Evolutionary conservation across 1,140 invertebrate genomes (phyloP), one percentile per base, ranked within the genome.

Genomic region (Rhyzopertha dominica): DNA sequence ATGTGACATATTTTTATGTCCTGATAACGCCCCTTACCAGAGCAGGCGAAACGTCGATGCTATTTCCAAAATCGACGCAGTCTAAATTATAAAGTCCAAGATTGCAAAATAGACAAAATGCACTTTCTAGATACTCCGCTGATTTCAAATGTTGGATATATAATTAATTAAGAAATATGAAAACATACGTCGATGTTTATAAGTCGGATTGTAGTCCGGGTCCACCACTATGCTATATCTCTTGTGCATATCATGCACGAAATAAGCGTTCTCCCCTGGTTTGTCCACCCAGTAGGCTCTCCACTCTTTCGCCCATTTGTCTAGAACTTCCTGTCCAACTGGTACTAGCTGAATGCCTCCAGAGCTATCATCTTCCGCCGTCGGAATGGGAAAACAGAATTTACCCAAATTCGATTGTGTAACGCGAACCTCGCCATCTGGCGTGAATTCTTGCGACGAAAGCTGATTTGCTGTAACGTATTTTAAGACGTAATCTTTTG

Each of bases 201-300:
- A 54, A 16, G 28, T 44, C 3, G 52, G 54, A 40, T 61, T 48
- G 26, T 58, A 54, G 20, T 38, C 43, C 13, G 19, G 10, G 4
- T 66, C 60, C 0, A 62, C 58, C 3, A 60, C 55, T 49, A 72
- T 65, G 9, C 59, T 67, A 37, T 66, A 71, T 18, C 65, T 65
- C 22, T 65, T 64, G 54, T 63, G 69, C 2, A 71, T 64, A 14
- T 74, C 68, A 37, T 72, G 67, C 2, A 74, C 39, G 5, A 60
- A 65, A 43, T 71, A 73, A 14, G 68, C 72, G 49, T 74, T 68
- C 4, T 60, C 48, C 1, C 71, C 71, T 4, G 74, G 74, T 42
- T 70, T 70, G 36, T 67, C 68, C 0, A 75, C 65, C 72, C 72
- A 74, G 40, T 63, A 71, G 0, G 69, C 70, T 57, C 65, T 72